These are phyloP conservation scores for Flexamia atlantica DNA, from an alignment of 2,888 invertebrate species.

Conservation along the genomic window DNA sequence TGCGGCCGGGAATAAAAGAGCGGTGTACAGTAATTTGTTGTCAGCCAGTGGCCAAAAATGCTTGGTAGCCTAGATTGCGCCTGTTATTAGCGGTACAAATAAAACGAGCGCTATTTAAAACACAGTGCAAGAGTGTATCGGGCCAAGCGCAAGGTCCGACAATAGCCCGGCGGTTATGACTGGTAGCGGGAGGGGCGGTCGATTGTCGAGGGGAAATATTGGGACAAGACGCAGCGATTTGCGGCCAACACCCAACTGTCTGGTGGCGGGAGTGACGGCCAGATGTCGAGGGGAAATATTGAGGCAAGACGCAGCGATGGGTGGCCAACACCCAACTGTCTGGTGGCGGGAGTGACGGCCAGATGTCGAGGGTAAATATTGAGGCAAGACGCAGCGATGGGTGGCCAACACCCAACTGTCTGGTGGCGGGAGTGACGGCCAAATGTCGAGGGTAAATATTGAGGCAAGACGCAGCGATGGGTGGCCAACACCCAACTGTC, in stretches of 20 bases:
- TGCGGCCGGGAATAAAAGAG: constrained; percentile 21
- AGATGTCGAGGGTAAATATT: too few species aligned
- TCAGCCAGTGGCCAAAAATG: constrained; percentile 46
- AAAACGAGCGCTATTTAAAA: constrained; percentile 40
- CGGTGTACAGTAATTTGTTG: constrained; percentile 48
- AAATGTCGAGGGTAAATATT: too few species aligned
- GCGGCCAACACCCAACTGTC: not conserved
- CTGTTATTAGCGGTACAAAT: constrained; percentile 36
- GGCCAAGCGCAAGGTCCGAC: constrained; percentile 23
- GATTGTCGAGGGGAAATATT: constrained; percentile 23
- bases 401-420: too few species aligned
- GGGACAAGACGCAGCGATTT: not conserved
- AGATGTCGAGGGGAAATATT: too few species aligned
- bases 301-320: not conserved
- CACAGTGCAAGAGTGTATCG: constrained; percentile 23
- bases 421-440: too few species aligned
- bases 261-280: too few species aligned
- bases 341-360: not conserved
- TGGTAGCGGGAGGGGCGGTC: not conserved
- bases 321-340: not conserved
- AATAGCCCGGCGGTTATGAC: constrained; percentile 7
- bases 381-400: too few species aligned
- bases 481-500: too few species aligned
- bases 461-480: too few species aligned
- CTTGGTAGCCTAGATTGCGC: constrained; percentile 42